Evolutionary conservation across 2,797 vertebrate species (phyloP).

Genomic region (Sebastes itinus): DNA sequence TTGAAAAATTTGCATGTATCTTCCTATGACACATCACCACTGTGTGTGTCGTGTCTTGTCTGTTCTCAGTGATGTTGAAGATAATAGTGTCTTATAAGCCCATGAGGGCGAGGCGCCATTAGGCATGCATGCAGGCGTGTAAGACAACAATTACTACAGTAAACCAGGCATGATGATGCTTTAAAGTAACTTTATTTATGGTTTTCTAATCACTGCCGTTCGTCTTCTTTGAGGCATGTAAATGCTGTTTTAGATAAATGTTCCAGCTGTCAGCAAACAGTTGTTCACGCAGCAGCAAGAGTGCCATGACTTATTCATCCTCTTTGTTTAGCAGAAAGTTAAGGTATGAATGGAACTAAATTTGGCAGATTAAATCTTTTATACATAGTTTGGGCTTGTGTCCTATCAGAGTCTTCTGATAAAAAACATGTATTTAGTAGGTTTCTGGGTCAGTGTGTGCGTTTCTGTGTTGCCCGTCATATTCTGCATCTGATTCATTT

Average conservation of each 20-base stretch:
- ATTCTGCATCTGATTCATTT: background rate
- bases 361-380: background rate
- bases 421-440: conserved; percentile 2
- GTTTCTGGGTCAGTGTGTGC: conserved; percentile 43
- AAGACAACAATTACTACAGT: background rate
- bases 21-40: background rate
- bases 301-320: background rate
- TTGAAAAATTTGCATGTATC: background rate
- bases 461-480: background rate
- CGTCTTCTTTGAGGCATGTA: background rate
- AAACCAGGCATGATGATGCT: background rate
- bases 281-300: background rate
- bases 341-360: background rate
- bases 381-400: background rate
- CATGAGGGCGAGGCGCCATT: background rate
- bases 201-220: background rate
- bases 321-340: background rate
- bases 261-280: background rate
- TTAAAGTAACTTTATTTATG: background rate
- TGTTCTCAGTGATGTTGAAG: background rate
- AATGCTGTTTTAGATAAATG: background rate
- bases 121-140: background rate
- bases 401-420: background rate
- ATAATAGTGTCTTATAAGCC: background rate
- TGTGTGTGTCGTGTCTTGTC: background rate